phyloP scores from a whole-genome alignment of 2,113 vertebrate genomes.

The Cisticola juncidis region DNA sequence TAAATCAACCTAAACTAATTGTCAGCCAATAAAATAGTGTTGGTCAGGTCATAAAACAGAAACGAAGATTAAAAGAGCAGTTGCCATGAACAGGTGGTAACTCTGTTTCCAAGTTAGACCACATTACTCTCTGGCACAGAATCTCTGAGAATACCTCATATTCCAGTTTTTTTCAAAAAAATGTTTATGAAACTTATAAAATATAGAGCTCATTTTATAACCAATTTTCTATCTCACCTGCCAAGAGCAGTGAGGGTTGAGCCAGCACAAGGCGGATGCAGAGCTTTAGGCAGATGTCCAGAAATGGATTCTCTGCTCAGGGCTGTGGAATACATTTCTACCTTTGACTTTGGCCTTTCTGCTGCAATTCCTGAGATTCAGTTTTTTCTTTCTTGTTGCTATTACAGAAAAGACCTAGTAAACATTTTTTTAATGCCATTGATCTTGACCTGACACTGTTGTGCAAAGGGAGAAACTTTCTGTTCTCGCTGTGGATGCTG shows the following conservation, averaged over 20 bases:
- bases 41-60: slow-evolving; percentile 57
- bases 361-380: background rate
- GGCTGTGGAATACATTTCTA: slow-evolving; percentile 24
- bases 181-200: slow-evolving; percentile 69
- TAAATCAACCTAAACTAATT: slow-evolving; percentile 63
- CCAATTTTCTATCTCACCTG: slow-evolving; percentile 50
- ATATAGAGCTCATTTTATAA: slow-evolving; percentile 53
- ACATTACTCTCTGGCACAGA: slow-evolving; percentile 47
- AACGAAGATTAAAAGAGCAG: slow-evolving; percentile 35
- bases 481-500: background rate
- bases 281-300: slow-evolving; percentile 52
- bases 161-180: slow-evolving; percentile 4
- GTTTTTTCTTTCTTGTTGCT: background rate
- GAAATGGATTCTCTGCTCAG: slow-evolving; percentile 21
- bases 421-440: background rate
- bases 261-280: slow-evolving; percentile 60
- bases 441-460: background rate
- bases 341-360: background rate
- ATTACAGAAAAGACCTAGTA: background rate
- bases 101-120: slow-evolving; percentile 53
- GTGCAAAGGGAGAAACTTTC: background rate
- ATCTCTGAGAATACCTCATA: slow-evolving; percentile 44
- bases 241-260: slow-evolving; percentile 49
- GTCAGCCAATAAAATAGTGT: slow-evolving; percentile 62
- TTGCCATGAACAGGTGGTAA: slow-evolving; percentile 65